Conservation (phyloP, 2,888 invertebrate genomes). For the Papilio demoleus region DNA sequence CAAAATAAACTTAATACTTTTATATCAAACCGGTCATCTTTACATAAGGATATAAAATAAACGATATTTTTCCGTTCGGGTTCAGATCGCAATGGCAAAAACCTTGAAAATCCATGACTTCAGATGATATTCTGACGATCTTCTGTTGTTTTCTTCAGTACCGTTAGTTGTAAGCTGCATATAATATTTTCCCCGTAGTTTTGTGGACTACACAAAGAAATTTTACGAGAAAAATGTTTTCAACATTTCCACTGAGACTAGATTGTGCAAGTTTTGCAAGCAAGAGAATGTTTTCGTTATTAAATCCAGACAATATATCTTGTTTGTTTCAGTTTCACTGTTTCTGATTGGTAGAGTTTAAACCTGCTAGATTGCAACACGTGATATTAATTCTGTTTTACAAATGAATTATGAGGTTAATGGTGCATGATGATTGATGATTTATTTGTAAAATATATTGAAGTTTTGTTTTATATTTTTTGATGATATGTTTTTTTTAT, state of each 20-base stretch:
- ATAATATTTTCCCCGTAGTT: no score
- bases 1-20: no score
- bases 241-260: neutral
- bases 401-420: neutral
- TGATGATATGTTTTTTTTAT: neutral
- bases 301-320: neutral
- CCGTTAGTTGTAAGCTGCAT: no score
- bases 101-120: neutral
- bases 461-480: no score
- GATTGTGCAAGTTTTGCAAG: neutral
- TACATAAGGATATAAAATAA: no score
- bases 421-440: neutral
- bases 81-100: no score
- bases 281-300: neutral
- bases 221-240: constrained; percentile 4
- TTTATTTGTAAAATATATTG: no score
- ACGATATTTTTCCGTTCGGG: no score
- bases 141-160: no score
- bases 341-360: constrained; percentile 6
- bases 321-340: constrained; percentile 6
- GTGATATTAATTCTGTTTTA: neutral
- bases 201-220: neutral
- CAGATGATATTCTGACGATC: neutral
- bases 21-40: no score
- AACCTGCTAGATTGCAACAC: constrained; percentile 7